A percentile compares a stretch with the other conserved stretches of the same genome.
phyloP scores from a whole-genome alignment of 2,113 vertebrate genomes.

The Himantopus leucocephalus region DNA sequence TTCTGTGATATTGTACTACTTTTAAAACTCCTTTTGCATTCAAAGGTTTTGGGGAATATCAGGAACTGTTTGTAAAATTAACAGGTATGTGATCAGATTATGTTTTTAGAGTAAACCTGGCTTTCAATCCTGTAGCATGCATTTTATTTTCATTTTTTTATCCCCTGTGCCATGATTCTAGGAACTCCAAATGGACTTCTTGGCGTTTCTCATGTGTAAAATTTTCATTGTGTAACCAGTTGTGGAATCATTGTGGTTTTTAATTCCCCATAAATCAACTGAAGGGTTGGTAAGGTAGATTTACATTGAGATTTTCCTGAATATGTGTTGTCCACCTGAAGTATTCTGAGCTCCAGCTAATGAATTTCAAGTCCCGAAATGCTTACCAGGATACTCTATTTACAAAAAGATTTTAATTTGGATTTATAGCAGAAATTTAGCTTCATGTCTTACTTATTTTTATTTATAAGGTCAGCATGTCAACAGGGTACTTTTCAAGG shows the following conservation, averaged over 20 bases:
- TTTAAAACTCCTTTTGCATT: neutral
- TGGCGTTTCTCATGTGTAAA: neutral
- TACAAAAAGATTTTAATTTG: neutral
- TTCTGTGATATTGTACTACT: neutral
- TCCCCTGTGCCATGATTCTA: neutral
- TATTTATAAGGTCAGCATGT: neutral
- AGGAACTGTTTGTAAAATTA: neutral
- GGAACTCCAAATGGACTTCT: neutral
- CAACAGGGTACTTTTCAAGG: neutral
- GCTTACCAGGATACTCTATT: neutral
- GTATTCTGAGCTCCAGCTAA: neutral
- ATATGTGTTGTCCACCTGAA: neutral
- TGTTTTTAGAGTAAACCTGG: neutral
- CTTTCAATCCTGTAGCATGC: neutral
- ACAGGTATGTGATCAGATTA: neutral
- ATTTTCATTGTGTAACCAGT: neutral
- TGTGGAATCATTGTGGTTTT: neutral
- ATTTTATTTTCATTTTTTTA: neutral
- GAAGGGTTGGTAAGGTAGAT: neutral
- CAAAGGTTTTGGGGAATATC: neutral
- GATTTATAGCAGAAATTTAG: neutral
- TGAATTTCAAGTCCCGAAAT: neutral
- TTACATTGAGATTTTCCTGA: neutral
- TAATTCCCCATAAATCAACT: neutral
- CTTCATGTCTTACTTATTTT: neutral